phyloP scores from a whole-genome alignment of 2,797 vertebrate species.

The Amblyraja radiata region DNA sequence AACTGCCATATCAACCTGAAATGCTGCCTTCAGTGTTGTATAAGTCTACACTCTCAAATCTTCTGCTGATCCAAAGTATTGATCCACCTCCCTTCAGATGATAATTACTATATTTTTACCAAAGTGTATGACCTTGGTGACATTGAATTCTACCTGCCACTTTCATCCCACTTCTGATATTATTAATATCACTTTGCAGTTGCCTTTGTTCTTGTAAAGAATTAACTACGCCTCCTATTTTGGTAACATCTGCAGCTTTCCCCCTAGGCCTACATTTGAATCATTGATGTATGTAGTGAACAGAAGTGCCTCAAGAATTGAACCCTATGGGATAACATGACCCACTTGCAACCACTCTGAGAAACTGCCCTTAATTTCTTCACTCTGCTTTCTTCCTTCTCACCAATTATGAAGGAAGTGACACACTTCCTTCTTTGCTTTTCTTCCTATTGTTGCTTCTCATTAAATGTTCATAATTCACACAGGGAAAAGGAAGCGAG shows the following conservation, averaged over 20 bases:
- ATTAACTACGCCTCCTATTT: constrained; percentile 27
- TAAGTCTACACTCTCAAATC: background rate
- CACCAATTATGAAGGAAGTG: constrained; percentile 26
- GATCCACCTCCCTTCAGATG: background rate
- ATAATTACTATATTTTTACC: background rate
- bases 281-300: constrained; percentile 34
- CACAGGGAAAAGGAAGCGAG: background rate
- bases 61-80: background rate
- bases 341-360: constrained; percentile 30
- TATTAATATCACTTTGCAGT: background rate
- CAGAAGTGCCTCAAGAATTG: constrained; percentile 33
- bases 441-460: background rate
- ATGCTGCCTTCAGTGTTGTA: background rate
- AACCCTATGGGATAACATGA: constrained; percentile 18
- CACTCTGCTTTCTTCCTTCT: constrained; percentile 19
- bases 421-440: background rate
- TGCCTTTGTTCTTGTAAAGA: background rate
- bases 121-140: background rate
- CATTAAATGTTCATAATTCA: background rate
- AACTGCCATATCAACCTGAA: background rate
- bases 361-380: constrained; percentile 5
- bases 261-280: background rate
- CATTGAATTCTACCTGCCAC: background rate
- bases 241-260: constrained; percentile 12
- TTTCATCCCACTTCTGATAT: background rate